A percentile compares a stretch with the other conserved stretches of the same genome.
phyloP scores from a whole-genome alignment of 2,888 invertebrate genomes.

The Chalcis sispes region DNA sequence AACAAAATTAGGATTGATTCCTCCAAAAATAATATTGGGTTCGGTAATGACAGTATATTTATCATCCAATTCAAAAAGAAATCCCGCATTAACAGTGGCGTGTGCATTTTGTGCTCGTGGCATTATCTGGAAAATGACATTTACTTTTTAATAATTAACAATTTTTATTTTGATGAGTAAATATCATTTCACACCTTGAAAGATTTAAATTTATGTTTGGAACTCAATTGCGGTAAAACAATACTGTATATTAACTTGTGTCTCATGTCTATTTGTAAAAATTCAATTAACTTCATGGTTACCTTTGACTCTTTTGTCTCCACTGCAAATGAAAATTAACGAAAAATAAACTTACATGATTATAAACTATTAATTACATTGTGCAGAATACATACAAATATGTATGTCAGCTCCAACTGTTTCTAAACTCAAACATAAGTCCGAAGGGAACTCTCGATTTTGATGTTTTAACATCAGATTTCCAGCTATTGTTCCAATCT shows the following conservation, averaged over 20 bases:
- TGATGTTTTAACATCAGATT: conserved; percentile 83
- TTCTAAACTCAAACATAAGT: conserved; percentile 81
- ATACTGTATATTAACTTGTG: conserved; percentile 82
- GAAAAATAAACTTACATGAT: too few species aligned
- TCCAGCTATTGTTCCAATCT: conserved; percentile 84
- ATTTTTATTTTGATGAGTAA: too few species aligned
- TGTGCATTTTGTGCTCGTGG: conserved; percentile 87
- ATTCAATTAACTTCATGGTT: conserved; percentile 77
- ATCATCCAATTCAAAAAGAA: conserved; percentile 80
- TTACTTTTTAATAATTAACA: too few species aligned
- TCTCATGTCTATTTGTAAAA: conserved; percentile 81
- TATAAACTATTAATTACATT: too few species aligned
- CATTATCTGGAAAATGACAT: too few species aligned
- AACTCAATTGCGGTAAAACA: conserved; percentile 78
- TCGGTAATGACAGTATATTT: conserved; percentile 78
- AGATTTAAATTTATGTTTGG: conserved; percentile 79
- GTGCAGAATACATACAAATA: conserved; percentile 77
- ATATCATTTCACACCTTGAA: too few species aligned
- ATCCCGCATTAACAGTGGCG: conserved; percentile 86
- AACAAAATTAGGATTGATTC: conserved; percentile 75
- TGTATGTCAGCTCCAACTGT: conserved; percentile 79
- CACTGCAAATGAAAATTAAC: conserved; percentile 73
- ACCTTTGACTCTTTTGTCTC: conserved; percentile 74
- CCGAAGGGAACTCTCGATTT: conserved; percentile 84
- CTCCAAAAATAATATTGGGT: conserved; percentile 78